Evolutionary conservation across 2,797 vertebrate species (phyloP).

Genomic region (Glyptemys insculpta): DNA sequence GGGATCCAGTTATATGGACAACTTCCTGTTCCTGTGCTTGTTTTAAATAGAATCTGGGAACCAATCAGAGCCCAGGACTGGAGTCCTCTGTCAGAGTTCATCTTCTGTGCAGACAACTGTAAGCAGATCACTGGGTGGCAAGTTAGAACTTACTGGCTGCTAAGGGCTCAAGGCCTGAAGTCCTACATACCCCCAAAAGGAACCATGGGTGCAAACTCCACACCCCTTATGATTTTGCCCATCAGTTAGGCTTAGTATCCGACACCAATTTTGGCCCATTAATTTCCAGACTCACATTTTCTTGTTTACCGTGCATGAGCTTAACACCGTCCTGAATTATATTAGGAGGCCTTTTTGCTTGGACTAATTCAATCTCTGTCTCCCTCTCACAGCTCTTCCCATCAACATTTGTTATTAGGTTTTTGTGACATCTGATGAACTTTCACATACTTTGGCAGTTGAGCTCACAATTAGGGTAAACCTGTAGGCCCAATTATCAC

Average conservation of each 20-base stretch:
- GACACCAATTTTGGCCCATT: not conserved
- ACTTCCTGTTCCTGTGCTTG: too few species aligned
- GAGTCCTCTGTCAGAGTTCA: too few species aligned
- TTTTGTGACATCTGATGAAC: not conserved
- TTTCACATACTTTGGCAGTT: not conserved
- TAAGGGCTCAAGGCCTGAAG: not conserved
- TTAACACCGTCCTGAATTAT: not conserved
- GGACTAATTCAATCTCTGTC: not conserved
- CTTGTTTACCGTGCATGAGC: too few species aligned
- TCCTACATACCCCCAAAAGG: not conserved
- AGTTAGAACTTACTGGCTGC: not conserved
- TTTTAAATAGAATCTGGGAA: too few species aligned
- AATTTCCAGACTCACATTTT: not conserved
- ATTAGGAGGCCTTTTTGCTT: not conserved
- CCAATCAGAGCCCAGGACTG: too few species aligned
- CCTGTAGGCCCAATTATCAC: not conserved
- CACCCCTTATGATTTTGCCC: not conserved
- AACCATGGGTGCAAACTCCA: not conserved
- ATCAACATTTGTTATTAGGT: not conserved
- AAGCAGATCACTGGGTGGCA: not conserved
- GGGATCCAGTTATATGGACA: too few species aligned
- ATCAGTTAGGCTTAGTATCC: not conserved
- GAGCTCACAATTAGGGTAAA: not conserved
- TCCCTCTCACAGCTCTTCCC: not conserved
- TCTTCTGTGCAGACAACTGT: too few species aligned